A percentile compares a stretch with the other conserved stretches of the same genome.
phyloP scores from a whole-genome alignment of 2,888 invertebrate species.

The Myathropa florea region DNA sequence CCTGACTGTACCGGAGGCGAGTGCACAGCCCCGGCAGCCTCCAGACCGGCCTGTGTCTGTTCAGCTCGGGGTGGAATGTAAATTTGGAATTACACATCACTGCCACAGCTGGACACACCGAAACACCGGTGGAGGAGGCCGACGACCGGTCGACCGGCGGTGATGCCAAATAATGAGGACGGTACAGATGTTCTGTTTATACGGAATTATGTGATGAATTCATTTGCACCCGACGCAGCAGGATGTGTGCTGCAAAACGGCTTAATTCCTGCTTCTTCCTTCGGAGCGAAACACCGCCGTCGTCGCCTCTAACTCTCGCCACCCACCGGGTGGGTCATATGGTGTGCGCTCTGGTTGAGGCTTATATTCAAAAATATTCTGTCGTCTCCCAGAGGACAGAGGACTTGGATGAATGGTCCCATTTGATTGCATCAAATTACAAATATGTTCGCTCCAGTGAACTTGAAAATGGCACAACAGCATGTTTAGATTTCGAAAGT shows the following conservation, averaged over 20 bases:
- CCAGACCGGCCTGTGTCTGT: background rate
- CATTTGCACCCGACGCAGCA: slow-evolving; percentile 18
- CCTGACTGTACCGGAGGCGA: slow-evolving; percentile 14
- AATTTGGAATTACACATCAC: slow-evolving; percentile 47
- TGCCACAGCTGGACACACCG: background rate
- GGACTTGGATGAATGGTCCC: slow-evolving; percentile 16
- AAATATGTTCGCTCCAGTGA: slow-evolving; percentile 65
- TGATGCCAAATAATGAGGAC: slow-evolving; percentile 39
- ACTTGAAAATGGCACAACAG: slow-evolving; percentile 66
- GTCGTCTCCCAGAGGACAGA: background rate
- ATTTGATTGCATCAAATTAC: slow-evolving; percentile 69
- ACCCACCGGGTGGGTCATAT: background rate
- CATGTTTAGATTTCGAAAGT: slow-evolving; percentile 64
- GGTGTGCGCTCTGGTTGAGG: slow-evolving; percentile 22
- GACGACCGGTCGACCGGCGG: background rate
- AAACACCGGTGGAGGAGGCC: too few relatives aligned
- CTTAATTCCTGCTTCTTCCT: slow-evolving; percentile 1
- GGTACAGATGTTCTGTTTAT: slow-evolving; percentile 10
- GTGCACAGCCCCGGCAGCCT: background rate
- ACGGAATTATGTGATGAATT: slow-evolving; percentile 52
- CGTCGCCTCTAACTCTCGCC: too few relatives aligned
- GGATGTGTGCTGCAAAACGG: background rate
- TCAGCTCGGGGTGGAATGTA: slow-evolving; percentile 42
- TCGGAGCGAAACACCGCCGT: background rate
- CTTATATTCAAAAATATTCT: slow-evolving; percentile 7